These are phyloP conservation scores for Parelbella ahira DNA, from an alignment of 2,888 invertebrate species.

Conservation along the genomic window DNA sequence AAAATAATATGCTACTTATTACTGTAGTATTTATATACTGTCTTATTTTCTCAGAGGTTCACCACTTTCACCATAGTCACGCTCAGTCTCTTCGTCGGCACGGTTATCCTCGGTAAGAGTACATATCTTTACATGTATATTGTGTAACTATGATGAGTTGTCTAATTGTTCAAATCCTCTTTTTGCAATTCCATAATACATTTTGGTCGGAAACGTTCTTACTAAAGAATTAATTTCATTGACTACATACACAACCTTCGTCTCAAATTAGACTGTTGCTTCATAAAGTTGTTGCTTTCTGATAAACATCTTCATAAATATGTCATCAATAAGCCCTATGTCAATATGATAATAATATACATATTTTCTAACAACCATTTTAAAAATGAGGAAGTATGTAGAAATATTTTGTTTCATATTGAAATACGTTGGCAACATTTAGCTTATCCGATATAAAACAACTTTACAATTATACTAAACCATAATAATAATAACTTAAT, in stretches of 20 bases:
- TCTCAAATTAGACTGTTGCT: conserved; percentile 13
- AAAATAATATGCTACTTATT: no score
- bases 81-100: conserved; percentile 94
- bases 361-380: no score
- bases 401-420: no score
- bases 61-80: conserved; percentile 96
- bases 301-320: conserved; percentile 18
- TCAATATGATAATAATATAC: no score
- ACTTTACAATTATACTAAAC: no score
- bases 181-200: conserved; percentile 16
- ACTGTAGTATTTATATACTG: no score
- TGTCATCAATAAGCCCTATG: not conserved
- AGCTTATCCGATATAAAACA: no score
- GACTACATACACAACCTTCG: not conserved
- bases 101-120: conserved; percentile 92
- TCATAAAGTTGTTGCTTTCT: conserved; percentile 1
- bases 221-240: conserved; percentile 13
- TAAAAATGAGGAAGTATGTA: no score
- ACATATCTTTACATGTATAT: conserved; percentile 4
- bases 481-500: no score
- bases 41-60: conserved; percentile 85
- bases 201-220: conserved; percentile 19
- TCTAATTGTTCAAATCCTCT: conserved; percentile 21
- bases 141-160: conserved; percentile 3
- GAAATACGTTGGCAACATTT: no score